phyloP scores from a whole-genome alignment of 2,113 vertebrate genomes.

The Todiramphus saurophagus region DNA sequence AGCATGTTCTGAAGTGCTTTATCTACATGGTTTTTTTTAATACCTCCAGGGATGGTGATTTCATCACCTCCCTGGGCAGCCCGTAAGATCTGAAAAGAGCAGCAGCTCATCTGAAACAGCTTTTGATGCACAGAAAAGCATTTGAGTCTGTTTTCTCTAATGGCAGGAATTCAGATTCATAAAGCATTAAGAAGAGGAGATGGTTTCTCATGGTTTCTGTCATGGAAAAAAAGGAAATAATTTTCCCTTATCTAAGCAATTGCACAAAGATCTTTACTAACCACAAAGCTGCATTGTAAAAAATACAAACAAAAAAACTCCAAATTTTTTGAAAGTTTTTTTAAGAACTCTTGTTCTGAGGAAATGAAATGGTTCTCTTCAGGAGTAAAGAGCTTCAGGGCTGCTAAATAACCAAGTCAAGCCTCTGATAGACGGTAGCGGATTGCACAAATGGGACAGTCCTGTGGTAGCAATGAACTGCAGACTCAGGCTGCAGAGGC shows the following conservation, averaged over 20 bases:
- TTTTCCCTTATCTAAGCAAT: not conserved
- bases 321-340: too few relatives aligned
- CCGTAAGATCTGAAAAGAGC: too few relatives aligned
- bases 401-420: not conserved
- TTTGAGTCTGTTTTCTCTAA: not conserved
- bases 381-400: not conserved
- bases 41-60: too few relatives aligned
- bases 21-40: too few relatives aligned
- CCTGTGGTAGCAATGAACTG: not conserved
- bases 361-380: not conserved
- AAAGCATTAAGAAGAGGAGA: not conserved
- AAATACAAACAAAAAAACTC: too few relatives aligned
- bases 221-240: not conserved
- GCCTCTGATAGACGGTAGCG: not conserved
- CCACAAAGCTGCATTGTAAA: not conserved
- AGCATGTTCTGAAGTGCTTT: too few relatives aligned
- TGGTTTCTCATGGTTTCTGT: not conserved
- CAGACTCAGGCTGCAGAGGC: accelerated
- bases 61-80: too few relatives aligned
- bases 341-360: not conserved
- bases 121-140: not conserved
- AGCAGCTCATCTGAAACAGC: not conserved
- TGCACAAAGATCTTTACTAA: not conserved
- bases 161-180: not conserved
- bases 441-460: not conserved